Evolutionary conservation across 1,140 invertebrate species (phyloP).

Genomic region (Brachionus rotundiformis): DNA sequence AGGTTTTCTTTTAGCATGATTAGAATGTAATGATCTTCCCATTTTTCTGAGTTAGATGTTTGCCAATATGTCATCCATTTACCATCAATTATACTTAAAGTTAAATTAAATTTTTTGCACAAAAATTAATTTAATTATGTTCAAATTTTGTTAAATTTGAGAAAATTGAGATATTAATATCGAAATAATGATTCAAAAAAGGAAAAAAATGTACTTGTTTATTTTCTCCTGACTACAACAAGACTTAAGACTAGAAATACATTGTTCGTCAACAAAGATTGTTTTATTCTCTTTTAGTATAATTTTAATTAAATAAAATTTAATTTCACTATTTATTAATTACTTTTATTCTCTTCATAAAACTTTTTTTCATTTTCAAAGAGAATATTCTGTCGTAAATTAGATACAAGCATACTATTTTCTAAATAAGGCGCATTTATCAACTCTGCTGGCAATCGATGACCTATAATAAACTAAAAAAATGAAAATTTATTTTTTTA

Average conservation of each 20-base stretch:
- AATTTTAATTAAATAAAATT: neutral
- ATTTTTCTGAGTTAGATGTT: neutral
- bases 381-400: neutral
- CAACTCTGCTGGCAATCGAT: slow-evolving; percentile 12
- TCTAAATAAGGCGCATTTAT: slow-evolving; percentile 42
- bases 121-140: neutral
- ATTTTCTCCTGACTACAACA: slow-evolving; percentile 19
- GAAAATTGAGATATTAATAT: neutral
- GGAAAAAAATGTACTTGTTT: neutral
- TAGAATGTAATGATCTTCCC: slow-evolving; percentile 35
- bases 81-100: neutral
- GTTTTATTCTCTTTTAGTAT: slow-evolving; percentile 2
- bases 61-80: slow-evolving; percentile 42
- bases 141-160: neutral
- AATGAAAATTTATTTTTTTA: neutral
- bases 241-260: slow-evolving; percentile 11
- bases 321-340: neutral
- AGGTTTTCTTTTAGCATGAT: slow-evolving; percentile 33
- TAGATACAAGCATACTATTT: neutral
- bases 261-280: neutral
- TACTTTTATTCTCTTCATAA: slow-evolving; percentile 21
- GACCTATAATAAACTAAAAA: slow-evolving; percentile 36
- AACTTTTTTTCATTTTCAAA: neutral
- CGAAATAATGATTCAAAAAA: no score
- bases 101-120: neutral